Base-by-base conservation (phyloP, 2,113 vertebrate genomes). In the Garra rufa region DNA sequence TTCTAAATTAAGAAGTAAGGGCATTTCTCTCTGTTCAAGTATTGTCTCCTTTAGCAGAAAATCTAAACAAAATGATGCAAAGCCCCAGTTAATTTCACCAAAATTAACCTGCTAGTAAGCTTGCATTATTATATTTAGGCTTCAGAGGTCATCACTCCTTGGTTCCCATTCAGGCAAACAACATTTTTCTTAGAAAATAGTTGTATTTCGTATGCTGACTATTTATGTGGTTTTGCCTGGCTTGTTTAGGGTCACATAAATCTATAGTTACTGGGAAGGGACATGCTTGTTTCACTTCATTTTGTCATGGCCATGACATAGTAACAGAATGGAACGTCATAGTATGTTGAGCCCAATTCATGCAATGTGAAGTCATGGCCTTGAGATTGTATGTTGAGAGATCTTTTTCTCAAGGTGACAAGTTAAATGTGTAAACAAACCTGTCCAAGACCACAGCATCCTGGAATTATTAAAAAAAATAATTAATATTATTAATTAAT, bases 211-310 rank as follows among this genome's bases (percentile, higher is more conserved):
- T 34, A 7, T 3, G 2, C 59, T 13, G 24, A 76, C 30, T 82
- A 85, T 69, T 26, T 75, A 38, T 81, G 61, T 70, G 80, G 81
- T 50, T 57, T 87, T 70, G 34, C 79, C 76, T 81, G 24, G 59
- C 48, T 80, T 81, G 61, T 75, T 85, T 77, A 70, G 81, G 15
- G 41, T 88, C 83, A 88, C 52, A 57, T 88, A 88, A 83, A 81
- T 21, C 52, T 55, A 55, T 1, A 17, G 52, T 9, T 17, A 55
- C 50, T 9, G 1, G 52, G 52, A n/a, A 21, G 52, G 19, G 52
- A 55, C 52, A n/a, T 55, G 52, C 21, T 55, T 19, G 8, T 21
- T 2, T n/a, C 19, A 55, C 2, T 55, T 55, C 1, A 2, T 55
- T 55, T 55, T 55, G 19, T 21, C 15, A 15, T 50, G 48, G 52